Conservation (phyloP, 2,888 invertebrate species). For the Platycheirus albimanus region DNA sequence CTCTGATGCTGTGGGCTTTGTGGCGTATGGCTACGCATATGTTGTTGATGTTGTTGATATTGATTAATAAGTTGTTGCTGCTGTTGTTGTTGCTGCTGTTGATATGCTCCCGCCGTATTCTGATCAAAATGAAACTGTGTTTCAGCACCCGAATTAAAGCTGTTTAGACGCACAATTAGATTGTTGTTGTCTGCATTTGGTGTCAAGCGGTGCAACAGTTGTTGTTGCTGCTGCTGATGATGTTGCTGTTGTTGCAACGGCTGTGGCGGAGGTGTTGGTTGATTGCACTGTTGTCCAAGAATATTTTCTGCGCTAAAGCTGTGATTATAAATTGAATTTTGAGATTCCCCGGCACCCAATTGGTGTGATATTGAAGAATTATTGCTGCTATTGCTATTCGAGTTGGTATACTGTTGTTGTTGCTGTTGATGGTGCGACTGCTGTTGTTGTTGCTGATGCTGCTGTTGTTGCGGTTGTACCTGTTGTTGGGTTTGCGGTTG, state of each 20-base stretch:
- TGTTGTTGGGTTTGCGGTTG: constrained; percentile 77
- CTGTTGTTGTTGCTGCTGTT: constrained; percentile 78
- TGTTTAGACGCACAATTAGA: constrained; percentile 80
- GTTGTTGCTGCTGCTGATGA: constrained; percentile 68
- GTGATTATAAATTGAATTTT: constrained; percentile 82
- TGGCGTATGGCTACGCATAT: constrained; percentile 77
- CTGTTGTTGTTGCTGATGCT: constrained; percentile 74
- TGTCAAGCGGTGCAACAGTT: constrained; percentile 78
- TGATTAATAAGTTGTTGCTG: constrained; percentile 74
- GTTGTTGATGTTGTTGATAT: constrained; percentile 77
- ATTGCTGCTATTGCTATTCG: constrained; percentile 81
- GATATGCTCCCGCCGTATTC: constrained; percentile 78
- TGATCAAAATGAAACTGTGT: constrained; percentile 81
- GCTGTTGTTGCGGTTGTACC: constrained; percentile 76
- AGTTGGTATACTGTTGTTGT: constrained; percentile 77
- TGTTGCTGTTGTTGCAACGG: constrained; percentile 72
- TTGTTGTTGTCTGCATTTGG: constrained; percentile 79
- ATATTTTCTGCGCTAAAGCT: constrained; percentile 81
- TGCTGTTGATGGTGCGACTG: constrained; percentile 74
- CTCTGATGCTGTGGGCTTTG: constrained; percentile 79
- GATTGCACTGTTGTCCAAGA: constrained; percentile 78
- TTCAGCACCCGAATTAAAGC: constrained; percentile 78
- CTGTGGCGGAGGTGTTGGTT: constrained; percentile 76
- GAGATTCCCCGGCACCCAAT: constrained; percentile 81
- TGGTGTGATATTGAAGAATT: constrained; percentile 81